Percentiles rank a stretch among this genome's conserved stretches.
phyloP scores from a whole-genome alignment of 2,888 invertebrate genomes.

The Vanessa cardui region DNA sequence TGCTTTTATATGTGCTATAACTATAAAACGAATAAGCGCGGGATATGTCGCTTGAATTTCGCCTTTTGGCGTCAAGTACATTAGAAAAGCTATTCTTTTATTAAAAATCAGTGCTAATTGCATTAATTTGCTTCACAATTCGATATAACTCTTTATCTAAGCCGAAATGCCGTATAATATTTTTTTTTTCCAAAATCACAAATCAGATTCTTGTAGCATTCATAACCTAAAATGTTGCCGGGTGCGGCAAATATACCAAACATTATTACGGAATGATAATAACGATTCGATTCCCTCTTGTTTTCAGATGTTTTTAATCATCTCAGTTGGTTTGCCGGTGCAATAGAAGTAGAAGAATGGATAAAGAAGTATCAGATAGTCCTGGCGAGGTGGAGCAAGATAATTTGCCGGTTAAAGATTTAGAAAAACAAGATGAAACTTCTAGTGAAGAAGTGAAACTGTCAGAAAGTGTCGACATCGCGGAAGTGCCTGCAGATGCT shows the following conservation, averaged over 20 bases:
- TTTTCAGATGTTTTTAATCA: constrained; percentile 59
- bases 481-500: neutral
- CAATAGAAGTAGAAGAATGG: constrained; percentile 65
- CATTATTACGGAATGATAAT: constrained; percentile 16
- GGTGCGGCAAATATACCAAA: constrained; percentile 51
- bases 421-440: constrained; percentile 18
- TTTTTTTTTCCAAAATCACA: neutral
- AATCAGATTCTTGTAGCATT: constrained; percentile 32
- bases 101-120: constrained; percentile 7
- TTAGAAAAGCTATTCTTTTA: constrained; percentile 15
- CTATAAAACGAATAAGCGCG: constrained; percentile 67
- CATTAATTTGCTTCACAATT: neutral
- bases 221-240: constrained; percentile 76
- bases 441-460: constrained; percentile 29
- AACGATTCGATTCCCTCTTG: neutral
- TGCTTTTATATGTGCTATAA: constrained; percentile 10
- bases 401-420: constrained; percentile 36
- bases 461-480: constrained; percentile 17
- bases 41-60: constrained; percentile 62
- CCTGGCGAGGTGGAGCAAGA: constrained; percentile 47
- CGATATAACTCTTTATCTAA: neutral
- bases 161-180: constrained; percentile 1
- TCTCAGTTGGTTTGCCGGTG: constrained; percentile 47
- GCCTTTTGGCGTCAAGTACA: constrained; percentile 60
- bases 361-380: constrained; percentile 60